Base-by-base conservation (phyloP, 2,888 invertebrate species). In the Macrophya annulata region DNA sequence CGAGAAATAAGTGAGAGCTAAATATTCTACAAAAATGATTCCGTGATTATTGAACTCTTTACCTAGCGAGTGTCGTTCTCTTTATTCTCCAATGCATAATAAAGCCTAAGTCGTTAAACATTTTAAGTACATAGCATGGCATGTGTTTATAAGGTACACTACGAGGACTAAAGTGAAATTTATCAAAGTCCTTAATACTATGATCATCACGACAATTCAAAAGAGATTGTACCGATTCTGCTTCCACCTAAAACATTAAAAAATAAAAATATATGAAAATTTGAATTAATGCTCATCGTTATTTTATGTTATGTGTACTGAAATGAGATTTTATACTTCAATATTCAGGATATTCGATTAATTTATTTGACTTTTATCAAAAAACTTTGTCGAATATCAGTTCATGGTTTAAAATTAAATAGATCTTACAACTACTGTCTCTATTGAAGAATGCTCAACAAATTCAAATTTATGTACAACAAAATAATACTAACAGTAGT, bases 51-150 rank as follows among this genome's bases (percentile, higher is more conserved):
- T 31, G 62, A 65, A n/a, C 71, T 10, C 25, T 87, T 89, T 89
- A 95, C 95, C 94, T 94, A 68, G 95, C 95, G 77, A 98, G 92
- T 77, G 96, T 96, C 9, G 95, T 94, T 25, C 94, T 94, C 85
- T 95, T 95, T 85, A 98, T 96, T 87, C 96, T 94, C 93, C 96
- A 98, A 87, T 95, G 94, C 74, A 95, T 94, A 86, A 96, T 95
- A 88, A 97, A 95, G 82, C 96, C 96, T 87, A 98, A 94, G 87
- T 97, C 96, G 31, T 95, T 93, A 91, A 97, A 97, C 96, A 97
- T 97, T 91, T 95, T 95, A 71, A 96, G 88, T 0, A 95, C 94
- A 87, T 95, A 96, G 90, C 96, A 96, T 0, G 96, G 94, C 59
- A 96, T 94, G 89, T 96, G 96, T 8, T 94, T 92, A 31, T 94